Conservation (phyloP, 2,888 invertebrate species). For the Athalia rosae region DNA sequence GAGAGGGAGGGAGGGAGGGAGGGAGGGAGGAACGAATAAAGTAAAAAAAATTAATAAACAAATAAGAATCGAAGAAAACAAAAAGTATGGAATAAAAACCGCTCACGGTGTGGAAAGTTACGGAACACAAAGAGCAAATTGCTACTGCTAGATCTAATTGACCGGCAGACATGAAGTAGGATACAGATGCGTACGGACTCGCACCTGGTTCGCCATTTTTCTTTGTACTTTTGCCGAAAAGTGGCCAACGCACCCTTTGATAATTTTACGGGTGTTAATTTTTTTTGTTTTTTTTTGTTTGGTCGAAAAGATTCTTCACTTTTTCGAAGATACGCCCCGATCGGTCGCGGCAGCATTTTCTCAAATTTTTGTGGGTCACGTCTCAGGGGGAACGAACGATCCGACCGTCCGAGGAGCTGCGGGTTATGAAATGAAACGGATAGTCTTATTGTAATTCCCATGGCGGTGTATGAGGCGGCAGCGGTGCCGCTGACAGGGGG, state of each 20-base stretch:
- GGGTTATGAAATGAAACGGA: constrained; percentile 32
- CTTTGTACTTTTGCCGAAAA: no score
- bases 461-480: neutral
- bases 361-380: no score
- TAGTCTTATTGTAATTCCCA: constrained; percentile 42
- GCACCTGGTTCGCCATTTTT: constrained; percentile 7
- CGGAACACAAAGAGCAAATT: constrained; percentile 6
- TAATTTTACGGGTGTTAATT: no score
- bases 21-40: no score
- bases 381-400: neutral
- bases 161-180: neutral
- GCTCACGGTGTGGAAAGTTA: constrained; percentile 29
- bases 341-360: no score
- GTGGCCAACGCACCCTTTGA: no score
- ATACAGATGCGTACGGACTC: neutral
- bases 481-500: constrained; percentile 36
- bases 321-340: no score
- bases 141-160: constrained; percentile 17
- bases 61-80: neutral
- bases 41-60: neutral
- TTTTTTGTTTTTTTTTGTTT: no score
- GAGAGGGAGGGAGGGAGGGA: no score
- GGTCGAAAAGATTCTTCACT: no score
- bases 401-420: constrained; percentile 8
- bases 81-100: no score